Evolutionary conservation across 1,140 invertebrate genomes (phyloP).

Genomic region (Helicoverpa zea): DNA sequence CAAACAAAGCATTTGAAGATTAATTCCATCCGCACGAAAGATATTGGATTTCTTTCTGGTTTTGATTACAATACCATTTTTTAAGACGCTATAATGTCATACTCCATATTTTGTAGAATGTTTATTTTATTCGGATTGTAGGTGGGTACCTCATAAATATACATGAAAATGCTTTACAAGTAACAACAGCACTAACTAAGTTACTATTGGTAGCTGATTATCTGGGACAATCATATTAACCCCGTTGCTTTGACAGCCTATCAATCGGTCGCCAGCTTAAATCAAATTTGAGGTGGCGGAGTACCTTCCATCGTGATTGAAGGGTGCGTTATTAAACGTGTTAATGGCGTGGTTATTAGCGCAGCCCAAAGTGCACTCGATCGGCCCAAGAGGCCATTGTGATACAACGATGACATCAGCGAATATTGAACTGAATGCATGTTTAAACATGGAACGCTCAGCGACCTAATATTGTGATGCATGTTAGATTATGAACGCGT

Average conservation of each 20-base stretch:
- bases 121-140: too few species aligned
- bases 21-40: neutral
- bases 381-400: conserved; percentile 50
- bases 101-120: too few species aligned
- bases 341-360: conserved; percentile 58
- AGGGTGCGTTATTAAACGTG: conserved; percentile 33
- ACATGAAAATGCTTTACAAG: too few species aligned
- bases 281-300: conserved; percentile 1
- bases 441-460: neutral
- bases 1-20: neutral
- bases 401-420: conserved; percentile 61
- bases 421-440: conserved; percentile 63
- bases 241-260: conserved; percentile 1
- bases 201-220: neutral
- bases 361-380: conserved; percentile 50
- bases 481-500: neutral
- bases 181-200: neutral
- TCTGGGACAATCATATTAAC: neutral
- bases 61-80: neutral
- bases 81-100: too few species aligned
- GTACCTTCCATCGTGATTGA: conserved; percentile 11
- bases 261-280: neutral
- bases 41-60: neutral
- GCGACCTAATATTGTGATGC: conserved; percentile 25
- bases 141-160: too few species aligned